A percentile compares a stretch with the other conserved stretches of the same genome.
Evolutionary conservation across 2,888 invertebrate species (phyloP).

Genomic region (Caenorhabditis panamensis): DNA sequence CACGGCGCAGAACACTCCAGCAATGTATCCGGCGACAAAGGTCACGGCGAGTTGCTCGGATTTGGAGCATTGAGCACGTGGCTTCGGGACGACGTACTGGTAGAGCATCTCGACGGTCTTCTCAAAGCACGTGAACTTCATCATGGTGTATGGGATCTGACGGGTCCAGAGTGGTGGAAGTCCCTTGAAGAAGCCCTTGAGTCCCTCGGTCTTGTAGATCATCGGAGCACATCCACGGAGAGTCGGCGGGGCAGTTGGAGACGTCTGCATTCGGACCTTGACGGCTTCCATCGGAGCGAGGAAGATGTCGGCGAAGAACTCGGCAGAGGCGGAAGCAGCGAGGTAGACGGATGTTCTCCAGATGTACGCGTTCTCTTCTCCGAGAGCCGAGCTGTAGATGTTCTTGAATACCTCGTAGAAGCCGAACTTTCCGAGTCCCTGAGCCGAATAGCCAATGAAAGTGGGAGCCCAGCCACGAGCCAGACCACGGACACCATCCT

Average conservation of each 20-base stretch:
- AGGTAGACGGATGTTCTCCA: slow-evolving; percentile 87
- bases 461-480: slow-evolving; percentile 97
- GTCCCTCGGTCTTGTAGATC: slow-evolving; percentile 66
- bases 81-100: slow-evolving; percentile 89
- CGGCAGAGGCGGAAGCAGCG: slow-evolving; percentile 94
- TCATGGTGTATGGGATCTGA: slow-evolving; percentile 99
- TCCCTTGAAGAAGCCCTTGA: slow-evolving; percentile 85
- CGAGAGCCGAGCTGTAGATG: slow-evolving; percentile 87
- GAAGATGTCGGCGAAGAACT: slow-evolving; percentile 98
- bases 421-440: slow-evolving; percentile 94
- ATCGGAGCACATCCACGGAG: slow-evolving; percentile 66
- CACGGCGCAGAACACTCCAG: slow-evolving; percentile 96
- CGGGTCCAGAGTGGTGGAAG: slow-evolving; percentile 94
- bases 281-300: slow-evolving; percentile 95
- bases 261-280: slow-evolving; percentile 84
- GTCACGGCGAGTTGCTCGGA: slow-evolving; percentile 94
- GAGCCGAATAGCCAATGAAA: slow-evolving; percentile 93
- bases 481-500: slow-evolving; percentile 91
- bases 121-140: slow-evolving; percentile 99
- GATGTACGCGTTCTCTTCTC: slow-evolving; percentile 54
- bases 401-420: slow-evolving; percentile 95
- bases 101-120: slow-evolving; percentile 93
- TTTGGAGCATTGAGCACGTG: slow-evolving; percentile 86
- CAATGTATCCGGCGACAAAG: slow-evolving; percentile 94
- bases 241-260: slow-evolving; percentile 66